Percentiles rank a stretch among this genome's conserved stretches.
Conservation (phyloP, 2,888 invertebrate species). For the Lycia hirtaria region DNA sequence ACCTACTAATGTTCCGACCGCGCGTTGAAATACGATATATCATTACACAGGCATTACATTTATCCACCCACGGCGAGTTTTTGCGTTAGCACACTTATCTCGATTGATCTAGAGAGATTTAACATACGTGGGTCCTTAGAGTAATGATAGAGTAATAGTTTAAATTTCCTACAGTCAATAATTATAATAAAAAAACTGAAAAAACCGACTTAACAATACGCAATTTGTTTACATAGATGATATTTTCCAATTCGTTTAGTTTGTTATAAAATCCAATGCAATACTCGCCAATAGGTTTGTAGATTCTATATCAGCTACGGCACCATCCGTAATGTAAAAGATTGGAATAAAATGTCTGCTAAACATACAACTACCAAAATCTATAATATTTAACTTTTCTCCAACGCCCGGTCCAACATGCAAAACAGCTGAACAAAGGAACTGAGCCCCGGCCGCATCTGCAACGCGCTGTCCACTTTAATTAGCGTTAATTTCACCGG, state of each 20-base stretch:
- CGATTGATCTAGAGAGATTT: constrained; percentile 15
- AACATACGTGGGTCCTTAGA: not conserved
- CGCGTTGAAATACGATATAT: constrained; percentile 46
- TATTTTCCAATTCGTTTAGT: too few relatives aligned
- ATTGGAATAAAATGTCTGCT: not conserved
- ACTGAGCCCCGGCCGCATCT: constrained; percentile 33
- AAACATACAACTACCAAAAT: not conserved
- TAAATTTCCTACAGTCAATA: too few relatives aligned
- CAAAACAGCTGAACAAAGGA: constrained; percentile 18
- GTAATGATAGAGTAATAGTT: too few relatives aligned
- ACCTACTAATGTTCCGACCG: constrained; percentile 45
- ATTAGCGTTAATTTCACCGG: constrained; percentile 49
- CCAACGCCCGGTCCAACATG: not conserved
- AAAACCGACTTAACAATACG: too few relatives aligned
- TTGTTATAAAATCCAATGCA: too few relatives aligned
- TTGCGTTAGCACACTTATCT: constrained; percentile 13
- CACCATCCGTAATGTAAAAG: too few relatives aligned
- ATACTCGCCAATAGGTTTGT: too few relatives aligned
- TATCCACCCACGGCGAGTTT: constrained; percentile 43
- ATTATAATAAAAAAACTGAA: too few relatives aligned
- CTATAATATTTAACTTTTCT: not conserved
- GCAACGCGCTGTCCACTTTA: constrained; percentile 40
- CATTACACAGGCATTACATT: constrained; percentile 46
- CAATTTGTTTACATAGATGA: too few relatives aligned
- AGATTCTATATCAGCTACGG: too few relatives aligned